These are phyloP conservation scores for Streblospio benedicti DNA, from an alignment of 1,140 invertebrate genomes.

Conservation along the genomic window DNA sequence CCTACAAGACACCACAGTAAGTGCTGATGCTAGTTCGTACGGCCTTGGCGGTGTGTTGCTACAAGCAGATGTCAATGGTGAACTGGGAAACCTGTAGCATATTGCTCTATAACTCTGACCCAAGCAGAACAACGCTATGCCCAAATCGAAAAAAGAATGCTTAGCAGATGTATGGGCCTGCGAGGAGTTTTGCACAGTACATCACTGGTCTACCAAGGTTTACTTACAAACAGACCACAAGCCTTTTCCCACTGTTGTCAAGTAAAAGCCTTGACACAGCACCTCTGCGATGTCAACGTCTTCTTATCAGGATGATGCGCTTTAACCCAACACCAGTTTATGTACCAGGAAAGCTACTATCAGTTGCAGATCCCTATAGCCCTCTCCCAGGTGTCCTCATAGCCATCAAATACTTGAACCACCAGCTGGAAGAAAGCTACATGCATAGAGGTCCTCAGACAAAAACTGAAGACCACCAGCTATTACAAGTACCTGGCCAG, in stretches of 20 bases:
- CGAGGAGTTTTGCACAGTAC: slow-evolving; percentile 50
- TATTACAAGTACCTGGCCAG: no score
- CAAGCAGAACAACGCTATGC: slow-evolving; percentile 25
- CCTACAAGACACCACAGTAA: slow-evolving; percentile 11
- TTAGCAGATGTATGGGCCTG: slow-evolving; percentile 30
- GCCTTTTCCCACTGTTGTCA: slow-evolving; percentile 25
- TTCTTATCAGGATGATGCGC: slow-evolving; percentile 15
- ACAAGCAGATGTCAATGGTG: slow-evolving; percentile 12
- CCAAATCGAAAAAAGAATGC: slow-evolving; percentile 24
- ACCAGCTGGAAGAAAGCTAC: no score
- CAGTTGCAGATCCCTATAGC: slow-evolving; percentile 19
- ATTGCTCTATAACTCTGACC: slow-evolving; percentile 21
- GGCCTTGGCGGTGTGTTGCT: slow-evolving; percentile 23
- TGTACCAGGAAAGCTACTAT: slow-evolving; percentile 19
- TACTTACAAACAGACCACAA: slow-evolving; percentile 34
- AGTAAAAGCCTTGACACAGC: slow-evolving; percentile 8
- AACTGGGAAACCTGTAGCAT: slow-evolving; percentile 20
- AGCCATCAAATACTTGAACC: no score
- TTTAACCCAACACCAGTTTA: slow-evolving; percentile 15
- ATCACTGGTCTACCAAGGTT: slow-evolving; percentile 38
- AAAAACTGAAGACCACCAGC: no score
- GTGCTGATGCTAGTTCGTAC: slow-evolving; percentile 20
- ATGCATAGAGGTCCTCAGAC: no score
- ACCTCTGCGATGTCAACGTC: slow-evolving; percentile 17
- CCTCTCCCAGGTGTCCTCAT: no score